Evolutionary conservation across 2,888 invertebrate species (phyloP).

Genomic region (Mesochorus sp.): DNA sequence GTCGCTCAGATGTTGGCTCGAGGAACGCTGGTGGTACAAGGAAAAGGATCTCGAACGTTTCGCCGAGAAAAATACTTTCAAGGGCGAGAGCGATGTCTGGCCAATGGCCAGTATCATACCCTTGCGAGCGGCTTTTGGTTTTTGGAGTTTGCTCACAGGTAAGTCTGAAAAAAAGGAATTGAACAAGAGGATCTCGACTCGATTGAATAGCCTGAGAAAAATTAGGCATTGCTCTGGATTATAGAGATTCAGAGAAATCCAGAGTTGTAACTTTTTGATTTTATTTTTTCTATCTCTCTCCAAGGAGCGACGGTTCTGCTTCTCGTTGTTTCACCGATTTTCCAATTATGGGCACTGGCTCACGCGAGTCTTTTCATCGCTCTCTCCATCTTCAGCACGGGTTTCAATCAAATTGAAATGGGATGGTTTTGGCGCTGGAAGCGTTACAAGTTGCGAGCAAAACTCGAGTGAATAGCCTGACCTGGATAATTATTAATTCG

Average conservation of each 20-base stretch:
- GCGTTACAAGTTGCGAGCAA: slow-evolving; percentile 54
- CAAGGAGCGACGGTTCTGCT: slow-evolving; percentile 72
- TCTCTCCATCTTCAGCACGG: slow-evolving; percentile 75
- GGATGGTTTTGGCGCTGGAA: slow-evolving; percentile 79
- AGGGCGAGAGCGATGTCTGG: slow-evolving; percentile 74
- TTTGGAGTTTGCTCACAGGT: slow-evolving; percentile 85
- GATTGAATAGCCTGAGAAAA: too few species aligned
- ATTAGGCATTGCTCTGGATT: background rate
- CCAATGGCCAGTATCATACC: slow-evolving; percentile 79
- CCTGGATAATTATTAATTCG: slow-evolving; percentile 44
- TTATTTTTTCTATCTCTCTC: slow-evolving; percentile 12
- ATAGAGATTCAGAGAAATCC: background rate
- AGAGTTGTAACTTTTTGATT: background rate
- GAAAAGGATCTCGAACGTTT: slow-evolving; percentile 86
- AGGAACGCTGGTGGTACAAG: slow-evolving; percentile 87
- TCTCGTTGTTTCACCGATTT: slow-evolving; percentile 76
- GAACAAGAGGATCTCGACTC: too few species aligned
- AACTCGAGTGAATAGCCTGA: slow-evolving; percentile 49
- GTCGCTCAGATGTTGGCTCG: slow-evolving; percentile 86
- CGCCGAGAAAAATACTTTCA: slow-evolving; percentile 83
- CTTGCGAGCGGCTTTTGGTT: slow-evolving; percentile 84
- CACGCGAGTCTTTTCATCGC: slow-evolving; percentile 74
- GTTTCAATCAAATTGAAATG: slow-evolving; percentile 79
- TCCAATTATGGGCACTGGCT: slow-evolving; percentile 76
- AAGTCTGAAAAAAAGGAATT: slow-evolving; percentile 14